A percentile compares a stretch with the other conserved stretches of the same genome.
These are phyloP conservation scores for Lucinisca nassula DNA, from an alignment of 2,888 invertebrate genomes.

Conservation along the genomic window DNA sequence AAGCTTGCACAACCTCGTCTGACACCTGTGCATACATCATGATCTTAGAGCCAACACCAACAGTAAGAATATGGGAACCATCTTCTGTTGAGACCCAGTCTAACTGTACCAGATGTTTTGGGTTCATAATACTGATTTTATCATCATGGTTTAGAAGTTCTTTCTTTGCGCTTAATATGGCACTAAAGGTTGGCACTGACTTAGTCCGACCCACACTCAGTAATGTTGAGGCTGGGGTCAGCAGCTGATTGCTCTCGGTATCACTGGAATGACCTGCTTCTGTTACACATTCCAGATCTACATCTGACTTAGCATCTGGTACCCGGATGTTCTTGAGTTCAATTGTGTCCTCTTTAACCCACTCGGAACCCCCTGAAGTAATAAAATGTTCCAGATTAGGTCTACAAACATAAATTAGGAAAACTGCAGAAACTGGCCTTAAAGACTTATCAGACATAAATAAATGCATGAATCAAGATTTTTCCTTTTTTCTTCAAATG, in stretches of 20 bases:
- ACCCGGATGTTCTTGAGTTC: constrained; percentile 97
- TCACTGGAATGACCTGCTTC: constrained; percentile 46
- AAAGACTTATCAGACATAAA: too few species aligned
- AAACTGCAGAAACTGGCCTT: too few species aligned
- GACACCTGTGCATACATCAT: constrained; percentile 96
- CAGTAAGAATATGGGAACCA: constrained; percentile 98
- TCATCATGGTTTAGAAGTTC: constrained; percentile 49
- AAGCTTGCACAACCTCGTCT: constrained; percentile 97
- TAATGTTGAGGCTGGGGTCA: constrained; percentile 73
- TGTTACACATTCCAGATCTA: constrained; percentile 74
- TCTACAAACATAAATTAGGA: too few species aligned
- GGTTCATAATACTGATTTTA: constrained; percentile 74
- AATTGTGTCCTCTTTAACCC: constrained; percentile 98
- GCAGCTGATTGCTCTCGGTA: constrained; percentile 52
- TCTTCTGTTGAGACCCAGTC: constrained; percentile 99
- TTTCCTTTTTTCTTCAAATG: too few species aligned
- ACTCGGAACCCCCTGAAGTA: constrained; percentile 92
- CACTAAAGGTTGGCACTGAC: constrained; percentile 85
- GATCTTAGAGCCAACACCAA: constrained; percentile 94
- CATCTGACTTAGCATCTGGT: constrained; percentile 86
- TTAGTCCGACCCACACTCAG: constrained; percentile 78
- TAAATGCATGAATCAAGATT: too few species aligned
- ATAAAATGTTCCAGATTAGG: too few species aligned
- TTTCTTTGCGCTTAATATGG: constrained; percentile 81
- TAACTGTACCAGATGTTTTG: constrained; percentile 93